Evolutionary conservation across 2,113 vertebrate genomes (phyloP).

Genomic region (Nothoprocta perdicaria): DNA sequence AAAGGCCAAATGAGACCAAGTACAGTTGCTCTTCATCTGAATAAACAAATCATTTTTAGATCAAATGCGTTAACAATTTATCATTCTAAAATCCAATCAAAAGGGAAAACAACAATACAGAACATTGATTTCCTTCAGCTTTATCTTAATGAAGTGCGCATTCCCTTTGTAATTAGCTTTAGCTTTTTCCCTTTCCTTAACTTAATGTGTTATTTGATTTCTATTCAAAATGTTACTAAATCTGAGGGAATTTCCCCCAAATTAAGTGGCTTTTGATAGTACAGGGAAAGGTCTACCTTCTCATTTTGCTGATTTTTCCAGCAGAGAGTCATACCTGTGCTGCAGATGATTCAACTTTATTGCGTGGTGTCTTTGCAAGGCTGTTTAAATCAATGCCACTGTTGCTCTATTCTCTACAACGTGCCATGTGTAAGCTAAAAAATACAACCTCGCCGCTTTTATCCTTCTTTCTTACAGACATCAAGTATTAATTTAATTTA

Average conservation of each 20-base stretch:
- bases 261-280: slow-evolving; percentile 56
- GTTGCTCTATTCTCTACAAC: slow-evolving; percentile 16
- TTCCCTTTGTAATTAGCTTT: slow-evolving; percentile 67
- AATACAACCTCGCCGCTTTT: slow-evolving; percentile 34
- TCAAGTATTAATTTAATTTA: slow-evolving; percentile 59
- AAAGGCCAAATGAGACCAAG: slow-evolving; percentile 66
- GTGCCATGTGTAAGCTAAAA: slow-evolving; percentile 66
- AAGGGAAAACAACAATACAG: slow-evolving; percentile 61
- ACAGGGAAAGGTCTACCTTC: not conserved
- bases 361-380: slow-evolving; percentile 23
- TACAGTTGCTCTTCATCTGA: slow-evolving; percentile 63
- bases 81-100: slow-evolving; percentile 61
- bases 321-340: slow-evolving; percentile 32
- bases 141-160: slow-evolving; percentile 74
- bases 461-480: slow-evolving; percentile 21
- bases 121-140: slow-evolving; percentile 68
- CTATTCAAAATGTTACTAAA: slow-evolving; percentile 31
- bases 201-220: slow-evolving; percentile 55
- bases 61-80: slow-evolving; percentile 52
- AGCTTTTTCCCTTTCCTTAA: slow-evolving; percentile 3
- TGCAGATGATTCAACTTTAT: slow-evolving; percentile 68
- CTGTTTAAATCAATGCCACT: slow-evolving; percentile 46
- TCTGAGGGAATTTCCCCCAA: slow-evolving; percentile 47
- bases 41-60: slow-evolving; percentile 58
- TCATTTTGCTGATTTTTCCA: slow-evolving; percentile 36